phyloP scores from a whole-genome alignment of 2,113 vertebrate genomes.

The Neotragus pygmaeus region DNA sequence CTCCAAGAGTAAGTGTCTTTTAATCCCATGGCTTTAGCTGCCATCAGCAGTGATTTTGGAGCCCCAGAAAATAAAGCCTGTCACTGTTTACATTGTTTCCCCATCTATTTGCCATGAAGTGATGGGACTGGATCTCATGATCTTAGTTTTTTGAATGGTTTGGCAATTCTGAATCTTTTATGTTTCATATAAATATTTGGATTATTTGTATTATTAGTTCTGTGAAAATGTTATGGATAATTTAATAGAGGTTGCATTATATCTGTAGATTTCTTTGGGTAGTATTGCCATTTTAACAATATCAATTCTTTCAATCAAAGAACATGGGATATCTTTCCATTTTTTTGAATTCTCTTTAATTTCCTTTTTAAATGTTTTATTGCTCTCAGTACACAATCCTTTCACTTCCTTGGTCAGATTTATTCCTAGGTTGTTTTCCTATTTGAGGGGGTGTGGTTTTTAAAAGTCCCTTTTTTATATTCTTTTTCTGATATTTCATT shows the following conservation, averaged over 20 bases:
- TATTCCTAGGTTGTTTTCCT: not conserved
- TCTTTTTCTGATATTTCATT: not conserved
- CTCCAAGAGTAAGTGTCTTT: not conserved
- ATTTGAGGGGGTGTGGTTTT: not conserved
- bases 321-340: not conserved
- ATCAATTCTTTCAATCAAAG: not conserved
- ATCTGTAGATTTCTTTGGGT: not conserved
- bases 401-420: not conserved
- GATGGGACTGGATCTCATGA: not conserved
- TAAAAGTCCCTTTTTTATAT: not conserved
- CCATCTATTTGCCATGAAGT: not conserved
- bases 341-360: not conserved
- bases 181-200: not conserved
- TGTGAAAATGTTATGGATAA: not conserved
- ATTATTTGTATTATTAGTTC: not conserved
- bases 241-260: not conserved
- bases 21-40: not conserved
- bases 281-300: not conserved
- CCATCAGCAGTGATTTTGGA: not conserved
- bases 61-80: not conserved
- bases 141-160: not conserved
- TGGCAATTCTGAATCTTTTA: not conserved
- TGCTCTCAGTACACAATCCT: not conserved
- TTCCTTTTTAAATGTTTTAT: not conserved
- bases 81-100: not conserved